These are phyloP conservation scores for Knipowitschia caucasica DNA, from an alignment of 2,797 vertebrate genomes.

Conservation along the genomic window DNA sequence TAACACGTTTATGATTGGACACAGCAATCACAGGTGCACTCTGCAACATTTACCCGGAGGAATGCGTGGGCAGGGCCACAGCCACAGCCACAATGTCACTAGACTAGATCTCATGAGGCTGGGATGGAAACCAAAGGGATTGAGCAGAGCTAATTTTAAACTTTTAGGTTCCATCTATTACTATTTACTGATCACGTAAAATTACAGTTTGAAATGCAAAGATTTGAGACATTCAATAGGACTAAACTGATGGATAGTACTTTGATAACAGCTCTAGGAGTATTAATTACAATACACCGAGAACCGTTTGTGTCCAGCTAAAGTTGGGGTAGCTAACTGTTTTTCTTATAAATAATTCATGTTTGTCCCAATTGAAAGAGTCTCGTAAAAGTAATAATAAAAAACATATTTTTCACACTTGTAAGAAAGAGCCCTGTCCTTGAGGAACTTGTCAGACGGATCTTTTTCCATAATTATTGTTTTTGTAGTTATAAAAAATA, in stretches of 20 bases:
- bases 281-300: no score
- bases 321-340: no score
- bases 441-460: no score
- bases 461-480: no score
- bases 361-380: no score
- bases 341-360: no score
- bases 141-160: conserved; percentile 6
- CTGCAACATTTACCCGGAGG: conserved; percentile 11
- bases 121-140: conserved; percentile 4
- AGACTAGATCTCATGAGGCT: conserved; percentile 7
- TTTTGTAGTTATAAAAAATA: no score
- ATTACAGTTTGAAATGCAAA: not conserved
- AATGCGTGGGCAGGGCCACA: conserved; percentile 5
- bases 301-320: no score
- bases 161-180: not conserved
- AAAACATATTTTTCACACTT: no score
- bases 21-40: conserved; percentile 19
- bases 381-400: no score
- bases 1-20: conserved; percentile 1
- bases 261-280: no score
- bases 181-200: not conserved
- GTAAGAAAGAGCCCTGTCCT: no score
- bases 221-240: not conserved
- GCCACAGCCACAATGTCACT: conserved; percentile 1
- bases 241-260: not conserved